Evolutionary conservation across 2,888 invertebrate species (phyloP).

Genomic region (Mamestra brassicae): DNA sequence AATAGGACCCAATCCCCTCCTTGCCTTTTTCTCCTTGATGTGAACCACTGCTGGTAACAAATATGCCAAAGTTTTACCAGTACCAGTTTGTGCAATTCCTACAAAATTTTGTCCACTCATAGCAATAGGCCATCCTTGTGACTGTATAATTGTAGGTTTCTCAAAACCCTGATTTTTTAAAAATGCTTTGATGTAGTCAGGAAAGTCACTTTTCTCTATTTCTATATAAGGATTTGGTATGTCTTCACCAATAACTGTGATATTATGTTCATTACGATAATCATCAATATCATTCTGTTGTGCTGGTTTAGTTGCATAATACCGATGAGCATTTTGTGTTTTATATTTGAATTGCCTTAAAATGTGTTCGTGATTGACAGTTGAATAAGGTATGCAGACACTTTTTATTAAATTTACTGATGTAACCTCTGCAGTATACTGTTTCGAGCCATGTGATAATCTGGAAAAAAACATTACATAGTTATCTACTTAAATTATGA

Average conservation of each 20-base stretch:
- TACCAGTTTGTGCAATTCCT: slow-evolving; percentile 96
- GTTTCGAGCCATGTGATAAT: slow-evolving; percentile 71
- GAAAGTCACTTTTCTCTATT: slow-evolving; percentile 94
- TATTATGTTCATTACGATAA: slow-evolving; percentile 92
- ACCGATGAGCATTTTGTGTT: slow-evolving; percentile 61
- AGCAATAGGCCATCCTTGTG: slow-evolving; percentile 96
- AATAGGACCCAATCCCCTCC: slow-evolving; percentile 95
- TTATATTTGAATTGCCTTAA: slow-evolving; percentile 55
- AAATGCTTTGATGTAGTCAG: slow-evolving; percentile 93
- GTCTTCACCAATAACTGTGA: slow-evolving; percentile 93
- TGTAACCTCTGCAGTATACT: slow-evolving; percentile 60
- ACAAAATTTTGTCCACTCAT: slow-evolving; percentile 95
- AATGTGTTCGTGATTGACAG: slow-evolving; percentile 61
- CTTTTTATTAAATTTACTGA: slow-evolving; percentile 63
- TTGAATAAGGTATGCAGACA: slow-evolving; percentile 65
- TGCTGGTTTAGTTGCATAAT: slow-evolving; percentile 78
- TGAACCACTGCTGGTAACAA: slow-evolving; percentile 96
- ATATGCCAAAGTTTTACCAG: slow-evolving; percentile 95
- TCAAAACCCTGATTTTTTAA: slow-evolving; percentile 92
- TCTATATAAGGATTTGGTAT: slow-evolving; percentile 94
- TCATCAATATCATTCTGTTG: slow-evolving; percentile 90
- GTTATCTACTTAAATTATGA: neutral
- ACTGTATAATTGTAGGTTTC: slow-evolving; percentile 95
- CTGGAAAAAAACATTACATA: slow-evolving; percentile 69
- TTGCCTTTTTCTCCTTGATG: slow-evolving; percentile 94